A percentile compares a stretch with the other conserved stretches of the same genome.
Evolutionary conservation across 2,113 vertebrate genomes (phyloP).

Genomic region (Axis porcinus): DNA sequence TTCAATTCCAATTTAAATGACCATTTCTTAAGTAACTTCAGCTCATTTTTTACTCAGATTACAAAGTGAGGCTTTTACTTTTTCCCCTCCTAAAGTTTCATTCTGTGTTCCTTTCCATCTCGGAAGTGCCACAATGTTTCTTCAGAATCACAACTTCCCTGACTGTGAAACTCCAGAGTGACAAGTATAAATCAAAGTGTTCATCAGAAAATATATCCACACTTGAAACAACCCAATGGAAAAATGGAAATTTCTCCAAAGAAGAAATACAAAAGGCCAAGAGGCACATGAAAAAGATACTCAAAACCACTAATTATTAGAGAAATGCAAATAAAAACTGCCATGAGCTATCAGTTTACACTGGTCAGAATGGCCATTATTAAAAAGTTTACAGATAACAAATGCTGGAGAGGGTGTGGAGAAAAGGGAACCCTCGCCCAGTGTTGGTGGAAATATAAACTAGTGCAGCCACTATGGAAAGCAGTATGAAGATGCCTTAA

Average conservation of each 20-base stretch:
- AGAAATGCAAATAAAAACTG: background rate
- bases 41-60: slow-evolving; percentile 18
- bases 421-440: background rate
- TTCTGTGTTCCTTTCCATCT: background rate
- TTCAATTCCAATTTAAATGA: slow-evolving; percentile 10
- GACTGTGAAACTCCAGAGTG: background rate
- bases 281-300: background rate
- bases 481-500: background rate
- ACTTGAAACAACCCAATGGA: background rate
- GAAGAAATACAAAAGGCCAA: background rate
- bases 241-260: background rate
- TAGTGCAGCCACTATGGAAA: background rate
- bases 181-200: background rate
- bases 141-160: slow-evolving; percentile 2
- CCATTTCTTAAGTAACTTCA: background rate
- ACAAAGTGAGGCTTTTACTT: background rate
- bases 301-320: background rate
- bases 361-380: background rate
- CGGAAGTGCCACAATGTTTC: background rate
- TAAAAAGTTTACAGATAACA: background rate
- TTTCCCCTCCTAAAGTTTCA: background rate
- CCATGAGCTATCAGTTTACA: background rate
- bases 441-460: background rate
- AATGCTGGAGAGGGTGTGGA: background rate
- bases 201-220: background rate